Base-by-base conservation (phyloP, 1,140 invertebrate species). In the Helicoverpa armigera region DNA sequence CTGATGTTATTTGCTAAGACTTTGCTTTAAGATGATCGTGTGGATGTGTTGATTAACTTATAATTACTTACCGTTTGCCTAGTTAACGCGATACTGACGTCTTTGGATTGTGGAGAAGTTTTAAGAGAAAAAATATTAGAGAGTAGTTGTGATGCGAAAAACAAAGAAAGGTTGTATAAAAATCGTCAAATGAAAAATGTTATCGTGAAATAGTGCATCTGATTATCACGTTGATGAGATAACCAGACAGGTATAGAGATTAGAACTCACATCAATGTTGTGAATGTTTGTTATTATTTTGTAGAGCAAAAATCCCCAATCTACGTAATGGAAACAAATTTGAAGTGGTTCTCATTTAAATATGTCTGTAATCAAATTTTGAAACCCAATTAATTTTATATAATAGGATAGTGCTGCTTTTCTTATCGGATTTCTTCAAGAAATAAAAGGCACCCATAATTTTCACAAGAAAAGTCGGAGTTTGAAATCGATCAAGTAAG, bases 141-240 rank as follows among this genome's bases (percentile, higher is more conserved):
- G 5, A 9, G 0, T 43, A 43, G 35, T 43, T 43, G 35, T 43
- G 35, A 35, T 35, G 35, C 7, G 35, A 54, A 54, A 54, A n/a
- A 54, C 14, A 54, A 0, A 31, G 3, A 4, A 12, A 29, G 29
- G 14, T 4, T 3, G 3, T 60, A 12, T 18, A 29, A 60, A 60
- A 61, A 13, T 13, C 58, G 29, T 16, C 0, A 29, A 10, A 60
- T 9, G 2, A 23, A 12, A 13, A 0, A 29, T 1, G 58, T 31
- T 61, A 61, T 61, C 58, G 23, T 23, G 13, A 61, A 61, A 61
- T 61, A 29, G 58, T 61, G 58, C 58, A 61, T 61, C 58, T 61
- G 18, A 61, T 29, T 61, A 29, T 11, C 58, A 31, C 58, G 16
- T 5, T 29, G 12, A 31, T 14, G 23, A 61, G 58, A 61, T 61